Evolutionary conservation across 2,113 vertebrate genomes (phyloP).

Genomic region (Lathamus discolor): DNA sequence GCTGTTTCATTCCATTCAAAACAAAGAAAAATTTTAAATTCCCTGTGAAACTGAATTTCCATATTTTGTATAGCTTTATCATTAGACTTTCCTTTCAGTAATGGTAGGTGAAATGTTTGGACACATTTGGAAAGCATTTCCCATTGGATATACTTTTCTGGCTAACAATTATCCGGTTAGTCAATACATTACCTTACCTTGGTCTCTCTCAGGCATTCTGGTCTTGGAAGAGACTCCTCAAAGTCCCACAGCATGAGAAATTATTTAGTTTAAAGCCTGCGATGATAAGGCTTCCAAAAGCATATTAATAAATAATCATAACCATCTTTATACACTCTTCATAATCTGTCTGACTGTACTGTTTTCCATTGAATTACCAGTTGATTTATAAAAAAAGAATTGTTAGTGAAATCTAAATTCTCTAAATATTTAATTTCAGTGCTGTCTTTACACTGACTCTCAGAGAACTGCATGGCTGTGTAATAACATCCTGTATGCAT

Average conservation of each 20-base stretch:
- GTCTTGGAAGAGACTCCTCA: background rate
- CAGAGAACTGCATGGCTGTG: background rate
- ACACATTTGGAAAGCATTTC: background rate
- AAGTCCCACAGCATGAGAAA: background rate
- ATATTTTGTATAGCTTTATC: background rate
- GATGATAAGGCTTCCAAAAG: background rate
- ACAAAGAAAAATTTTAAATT: background rate
- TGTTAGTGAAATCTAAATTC: slow-evolving; percentile 28
- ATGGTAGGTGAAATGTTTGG: background rate
- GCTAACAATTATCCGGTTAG: background rate
- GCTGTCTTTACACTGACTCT: background rate
- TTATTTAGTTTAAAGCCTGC: background rate
- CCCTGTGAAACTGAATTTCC: background rate
- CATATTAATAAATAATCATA: slow-evolving; percentile 25
- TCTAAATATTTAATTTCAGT: background rate
- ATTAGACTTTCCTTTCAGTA: background rate
- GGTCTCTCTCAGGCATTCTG: background rate
- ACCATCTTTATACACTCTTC: background rate
- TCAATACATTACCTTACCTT: background rate
- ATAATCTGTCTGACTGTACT: background rate
- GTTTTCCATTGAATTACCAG: slow-evolving; percentile 27
- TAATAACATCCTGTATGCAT: background rate
- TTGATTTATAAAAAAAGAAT: slow-evolving; percentile 5
- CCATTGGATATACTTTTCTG: background rate
- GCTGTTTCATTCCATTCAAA: background rate